phyloP scores from a whole-genome alignment of 1,140 invertebrate genomes.

The Rhagoletis pomonella region DNA sequence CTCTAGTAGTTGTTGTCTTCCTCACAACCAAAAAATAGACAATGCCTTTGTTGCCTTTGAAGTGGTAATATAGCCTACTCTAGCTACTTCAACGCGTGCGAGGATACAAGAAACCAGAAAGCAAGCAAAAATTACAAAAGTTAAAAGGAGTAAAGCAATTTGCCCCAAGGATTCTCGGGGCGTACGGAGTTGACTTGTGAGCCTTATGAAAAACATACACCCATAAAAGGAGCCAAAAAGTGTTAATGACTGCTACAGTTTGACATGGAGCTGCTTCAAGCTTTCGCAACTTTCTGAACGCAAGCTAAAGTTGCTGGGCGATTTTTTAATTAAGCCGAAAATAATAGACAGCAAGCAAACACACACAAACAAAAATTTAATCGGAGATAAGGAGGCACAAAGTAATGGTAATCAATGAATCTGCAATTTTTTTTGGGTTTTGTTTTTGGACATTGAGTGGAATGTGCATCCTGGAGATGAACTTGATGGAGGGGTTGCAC shows the following conservation, averaged over 20 bases:
- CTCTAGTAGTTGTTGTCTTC: conserved; percentile 7
- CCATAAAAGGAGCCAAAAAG: neutral
- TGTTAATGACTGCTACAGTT: neutral
- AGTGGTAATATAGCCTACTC: conserved; percentile 8
- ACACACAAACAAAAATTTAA: neutral
- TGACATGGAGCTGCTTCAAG: conserved; percentile 11
- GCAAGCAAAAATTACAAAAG: neutral
- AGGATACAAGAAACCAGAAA: neutral
- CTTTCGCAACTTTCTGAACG: neutral
- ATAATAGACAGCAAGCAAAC: conserved; percentile 1
- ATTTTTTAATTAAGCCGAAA: conserved; percentile 24
- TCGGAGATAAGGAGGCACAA: neutral
- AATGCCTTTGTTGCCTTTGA: conserved; percentile 32
- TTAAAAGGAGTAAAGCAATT: neutral
- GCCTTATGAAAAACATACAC: neutral
- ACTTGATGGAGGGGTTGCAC: neutral
- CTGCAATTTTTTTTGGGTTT: neutral
- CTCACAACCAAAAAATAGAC: neutral
- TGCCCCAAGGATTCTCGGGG: conserved; percentile 7
- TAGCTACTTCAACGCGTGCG: conserved; percentile 15
- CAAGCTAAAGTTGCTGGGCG: conserved; percentile 24
- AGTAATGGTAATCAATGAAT: conserved; percentile 5
- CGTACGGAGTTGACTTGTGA: neutral
- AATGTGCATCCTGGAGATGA: neutral
- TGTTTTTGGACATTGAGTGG: neutral